phyloP scores from a whole-genome alignment of 2,797 vertebrate species.

The Gastrophryne carolinensis region DNA sequence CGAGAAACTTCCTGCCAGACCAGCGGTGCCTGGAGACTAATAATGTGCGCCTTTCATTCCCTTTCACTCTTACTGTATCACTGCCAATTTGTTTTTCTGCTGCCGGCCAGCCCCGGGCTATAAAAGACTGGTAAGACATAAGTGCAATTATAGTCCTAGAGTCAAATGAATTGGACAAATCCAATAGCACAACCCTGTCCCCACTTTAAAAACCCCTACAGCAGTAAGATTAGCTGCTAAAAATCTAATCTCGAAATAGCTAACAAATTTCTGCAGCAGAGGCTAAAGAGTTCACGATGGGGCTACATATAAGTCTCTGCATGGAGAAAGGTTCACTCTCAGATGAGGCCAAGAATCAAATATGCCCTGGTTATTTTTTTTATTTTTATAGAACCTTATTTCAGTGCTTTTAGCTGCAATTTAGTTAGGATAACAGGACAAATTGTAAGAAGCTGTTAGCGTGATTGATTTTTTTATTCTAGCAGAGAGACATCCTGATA shows the following conservation, averaged over 20 bases:
- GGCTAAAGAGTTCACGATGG: constrained; percentile 77
- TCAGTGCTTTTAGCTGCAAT: constrained; percentile 79
- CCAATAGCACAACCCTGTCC: constrained; percentile 82
- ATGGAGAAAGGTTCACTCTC: constrained; percentile 83
- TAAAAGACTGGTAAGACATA: constrained; percentile 84
- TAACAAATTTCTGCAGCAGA: constrained; percentile 79
- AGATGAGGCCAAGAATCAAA: constrained; percentile 80
- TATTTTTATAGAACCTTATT: constrained; percentile 81
- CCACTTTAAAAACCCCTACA: constrained; percentile 78
- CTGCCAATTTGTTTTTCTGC: constrained; percentile 79
- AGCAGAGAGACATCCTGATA: constrained; percentile 65
- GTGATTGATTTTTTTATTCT: constrained; percentile 83
- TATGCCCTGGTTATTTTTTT: constrained; percentile 68
- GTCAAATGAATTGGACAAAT: constrained; percentile 86
- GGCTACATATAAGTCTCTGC: constrained; percentile 75
- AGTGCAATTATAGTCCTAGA: constrained; percentile 89
- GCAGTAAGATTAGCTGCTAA: constrained; percentile 82
- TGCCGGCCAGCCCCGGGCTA: constrained; percentile 76
- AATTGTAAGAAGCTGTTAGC: constrained; percentile 73
- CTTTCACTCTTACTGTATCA: constrained; percentile 76
- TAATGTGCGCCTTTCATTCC: constrained; percentile 82
- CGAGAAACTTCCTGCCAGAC: constrained; percentile 87
- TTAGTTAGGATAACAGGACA: constrained; percentile 67
- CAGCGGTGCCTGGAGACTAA: constrained; percentile 80
- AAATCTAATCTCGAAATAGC: constrained; percentile 79